Evolutionary conservation across 2,113 vertebrate species (phyloP).

Genomic region (Riparia riparia): DNA sequence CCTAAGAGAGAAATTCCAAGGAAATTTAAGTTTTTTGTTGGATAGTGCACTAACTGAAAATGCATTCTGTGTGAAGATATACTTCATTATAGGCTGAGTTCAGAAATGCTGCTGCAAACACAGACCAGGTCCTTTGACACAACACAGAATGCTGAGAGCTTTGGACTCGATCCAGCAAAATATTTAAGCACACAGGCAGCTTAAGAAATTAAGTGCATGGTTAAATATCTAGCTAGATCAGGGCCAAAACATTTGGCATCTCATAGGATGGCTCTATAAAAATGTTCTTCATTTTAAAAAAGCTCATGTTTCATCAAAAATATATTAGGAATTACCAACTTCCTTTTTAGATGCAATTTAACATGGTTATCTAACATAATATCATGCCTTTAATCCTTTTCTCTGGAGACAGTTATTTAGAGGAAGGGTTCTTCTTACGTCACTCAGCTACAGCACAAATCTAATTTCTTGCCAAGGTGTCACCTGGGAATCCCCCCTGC

Average conservation of each 20-base stretch:
- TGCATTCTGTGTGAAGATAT: not conserved
- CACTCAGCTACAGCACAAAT: not conserved
- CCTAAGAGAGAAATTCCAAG: not conserved
- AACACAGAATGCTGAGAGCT: not conserved
- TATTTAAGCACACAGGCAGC: conserved; percentile 4
- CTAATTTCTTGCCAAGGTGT: not conserved
- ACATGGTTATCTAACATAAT: not conserved
- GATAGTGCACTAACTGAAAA: not conserved
- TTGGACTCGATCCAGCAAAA: conserved; percentile 28
- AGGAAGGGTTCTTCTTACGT: not conserved
- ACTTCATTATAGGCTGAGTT: not conserved
- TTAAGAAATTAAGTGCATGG: conserved; percentile 21
- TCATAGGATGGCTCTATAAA: conserved; percentile 24
- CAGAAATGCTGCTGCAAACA: not conserved
- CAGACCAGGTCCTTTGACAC: conserved; percentile 27
- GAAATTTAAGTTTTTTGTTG: conserved; percentile 10
- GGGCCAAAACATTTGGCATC: conserved; percentile 38
- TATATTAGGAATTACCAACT: not conserved
- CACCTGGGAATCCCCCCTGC: not conserved
- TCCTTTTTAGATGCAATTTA: conserved; percentile 11
- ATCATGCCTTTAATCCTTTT: not conserved
- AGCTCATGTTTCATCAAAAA: conserved; percentile 4
- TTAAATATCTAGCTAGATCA: conserved; percentile 36
- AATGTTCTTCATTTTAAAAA: conserved; percentile 18
- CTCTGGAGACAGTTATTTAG: not conserved